Evolutionary conservation across 2,888 invertebrate genomes (phyloP), one percentile per base, ranked within the genome.

Genomic region (Serrognathus titanus): DNA sequence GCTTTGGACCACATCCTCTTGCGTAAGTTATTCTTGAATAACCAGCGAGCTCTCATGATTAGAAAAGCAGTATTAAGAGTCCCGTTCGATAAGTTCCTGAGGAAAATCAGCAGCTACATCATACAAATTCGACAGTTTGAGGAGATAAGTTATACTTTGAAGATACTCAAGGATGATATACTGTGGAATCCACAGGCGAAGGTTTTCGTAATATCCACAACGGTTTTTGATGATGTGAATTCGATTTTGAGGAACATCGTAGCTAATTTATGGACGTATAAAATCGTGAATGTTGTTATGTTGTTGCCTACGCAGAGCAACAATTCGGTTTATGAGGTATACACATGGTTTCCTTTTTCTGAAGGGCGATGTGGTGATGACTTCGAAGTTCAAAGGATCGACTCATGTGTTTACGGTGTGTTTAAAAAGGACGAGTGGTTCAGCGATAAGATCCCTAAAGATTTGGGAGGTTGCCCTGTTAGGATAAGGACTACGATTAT

Each of bases 391-490:
- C 41, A 56, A 16, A 39, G 53, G 11, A 65, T 71, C 20, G 69
- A 69, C 31, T 55, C 20, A n/a, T 74, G 70, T 46, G 46, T 6
- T 2, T 55, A 55, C 57, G 69, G 69, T 6, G 43, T 43, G 12
- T 60, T 66, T 10, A 8, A 38, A 24, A 60, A 53, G 8, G 51
- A 55, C 12, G 38, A 53, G 12, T 67, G 67, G 62, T 72, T 71
- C 62, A 57, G 59, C n/a, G 51, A 69, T 46, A 74, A 72, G 56
- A 65, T 73, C 12, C 71, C 71, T 0, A 61, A 59, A 1, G 63
- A 71, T 46, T 63, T 77, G 24, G 66, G 69, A 39, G 68, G 68
- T 20, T 77, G 76, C 57, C 53, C 64, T 5, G 56, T 76, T 3
- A 68, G 63, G 55, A 70, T 73, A 3, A 48, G 69, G 12, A 72